Evolutionary conservation across 2,797 vertebrate species (phyloP).

Genomic region (Adrianichthys oophorus): DNA sequence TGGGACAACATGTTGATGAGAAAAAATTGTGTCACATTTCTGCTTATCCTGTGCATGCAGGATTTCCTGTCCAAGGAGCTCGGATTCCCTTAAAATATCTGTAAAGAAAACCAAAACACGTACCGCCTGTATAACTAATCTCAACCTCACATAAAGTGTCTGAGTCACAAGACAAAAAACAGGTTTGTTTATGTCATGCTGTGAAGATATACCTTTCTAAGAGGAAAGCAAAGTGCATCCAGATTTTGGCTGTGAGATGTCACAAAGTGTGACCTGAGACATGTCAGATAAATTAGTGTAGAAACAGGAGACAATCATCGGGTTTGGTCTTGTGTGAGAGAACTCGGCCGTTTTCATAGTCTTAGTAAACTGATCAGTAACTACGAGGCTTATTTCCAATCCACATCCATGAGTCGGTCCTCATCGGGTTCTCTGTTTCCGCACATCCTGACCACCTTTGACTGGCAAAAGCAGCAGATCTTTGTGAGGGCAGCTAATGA

Average conservation of each 20-base stretch:
- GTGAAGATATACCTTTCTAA: conserved; percentile 23
- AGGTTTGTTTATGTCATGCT: conserved; percentile 48
- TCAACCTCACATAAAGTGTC: conserved; percentile 11
- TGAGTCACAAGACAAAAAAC: conserved; percentile 21
- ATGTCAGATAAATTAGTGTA: conserved; percentile 10
- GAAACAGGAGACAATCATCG: conserved; percentile 47
- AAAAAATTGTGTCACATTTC: conserved; percentile 37
- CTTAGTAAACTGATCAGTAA: conserved; percentile 18
- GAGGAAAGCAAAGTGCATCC: conserved; percentile 41
- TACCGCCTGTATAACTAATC: conserved; percentile 21
- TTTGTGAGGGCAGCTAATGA: conserved; percentile 18
- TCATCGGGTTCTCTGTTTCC: conserved; percentile 18
- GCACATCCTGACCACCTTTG: conserved; percentile 35
- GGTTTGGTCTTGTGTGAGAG: conserved; percentile 27
- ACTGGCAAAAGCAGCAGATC: conserved; percentile 56
- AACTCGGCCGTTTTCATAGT: conserved; percentile 23
- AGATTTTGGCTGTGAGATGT: conserved; percentile 38
- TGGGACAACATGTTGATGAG: conserved; percentile 16
- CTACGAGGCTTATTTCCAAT: conserved; percentile 1
- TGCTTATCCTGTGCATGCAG: conserved; percentile 13
- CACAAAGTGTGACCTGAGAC: conserved; percentile 22
- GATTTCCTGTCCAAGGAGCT: conserved; percentile 17
- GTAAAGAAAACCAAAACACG: conserved; percentile 2
- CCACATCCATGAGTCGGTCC: conserved; percentile 3
- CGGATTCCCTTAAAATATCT: not conserved